phyloP scores from a whole-genome alignment of 2,888 invertebrate species.

The Harpagoxenus sublaevis region DNA sequence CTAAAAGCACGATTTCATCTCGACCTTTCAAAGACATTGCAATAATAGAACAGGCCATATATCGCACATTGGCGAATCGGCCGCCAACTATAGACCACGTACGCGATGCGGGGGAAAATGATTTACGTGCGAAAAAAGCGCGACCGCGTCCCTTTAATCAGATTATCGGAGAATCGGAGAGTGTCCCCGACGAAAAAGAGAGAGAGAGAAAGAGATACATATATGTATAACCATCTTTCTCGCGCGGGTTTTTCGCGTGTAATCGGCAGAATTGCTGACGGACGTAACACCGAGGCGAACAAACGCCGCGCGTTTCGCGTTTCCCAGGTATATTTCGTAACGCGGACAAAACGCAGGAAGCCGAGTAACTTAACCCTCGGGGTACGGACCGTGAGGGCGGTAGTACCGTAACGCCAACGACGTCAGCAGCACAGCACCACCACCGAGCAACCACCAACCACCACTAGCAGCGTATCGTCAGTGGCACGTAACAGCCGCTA shows the following conservation, averaged over 20 bases:
- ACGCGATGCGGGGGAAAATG: conserved; percentile 28
- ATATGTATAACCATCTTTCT: not conserved
- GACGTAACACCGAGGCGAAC: not conserved
- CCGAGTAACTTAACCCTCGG: conserved; percentile 71
- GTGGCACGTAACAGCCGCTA: conserved; percentile 50
- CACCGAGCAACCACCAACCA: conserved; percentile 37
- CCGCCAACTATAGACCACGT: conserved; percentile 71
- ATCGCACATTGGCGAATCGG: conserved; percentile 70
- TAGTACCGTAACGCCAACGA: conserved; percentile 76
- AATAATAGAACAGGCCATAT: conserved; percentile 76
- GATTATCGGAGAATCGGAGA: conserved; percentile 6
- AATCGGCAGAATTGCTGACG: conserved; percentile 7
- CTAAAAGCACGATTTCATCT: conserved; percentile 61
- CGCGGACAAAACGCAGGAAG: conserved; percentile 49
- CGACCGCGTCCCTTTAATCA: not conserved
- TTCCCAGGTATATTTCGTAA: conserved; percentile 1
- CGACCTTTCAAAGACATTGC: conserved; percentile 76
- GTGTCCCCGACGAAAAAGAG: not conserved
- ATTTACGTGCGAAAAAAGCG: conserved; percentile 4
- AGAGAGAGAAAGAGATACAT: not conserved
- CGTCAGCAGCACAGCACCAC: conserved; percentile 71
- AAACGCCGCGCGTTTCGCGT: not conserved
- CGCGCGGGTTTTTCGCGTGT: not conserved
- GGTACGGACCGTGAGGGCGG: conserved; percentile 74
- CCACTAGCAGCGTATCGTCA: conserved; percentile 54